Percentiles rank a stretch among this genome's conserved stretches.
phyloP scores from a whole-genome alignment of 2,888 invertebrate species.

The Epiperipatus broadwayi region DNA sequence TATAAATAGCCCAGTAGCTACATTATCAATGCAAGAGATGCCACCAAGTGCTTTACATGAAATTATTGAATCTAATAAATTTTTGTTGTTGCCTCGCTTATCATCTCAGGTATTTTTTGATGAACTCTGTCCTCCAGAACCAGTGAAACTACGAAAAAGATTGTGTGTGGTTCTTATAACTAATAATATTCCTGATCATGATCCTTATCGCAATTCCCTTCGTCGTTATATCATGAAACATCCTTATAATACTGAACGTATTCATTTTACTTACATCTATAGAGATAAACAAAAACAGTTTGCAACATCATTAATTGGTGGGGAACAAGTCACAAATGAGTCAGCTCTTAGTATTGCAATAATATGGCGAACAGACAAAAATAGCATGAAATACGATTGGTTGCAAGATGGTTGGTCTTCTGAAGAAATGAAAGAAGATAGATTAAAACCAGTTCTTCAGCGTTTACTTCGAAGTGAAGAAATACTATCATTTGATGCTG shows the following conservation, averaged over 20 bases:
- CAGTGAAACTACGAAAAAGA: slow-evolving; percentile 51
- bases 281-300: slow-evolving; percentile 60
- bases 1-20: slow-evolving; percentile 56
- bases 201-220: slow-evolving; percentile 45
- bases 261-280: slow-evolving; percentile 71
- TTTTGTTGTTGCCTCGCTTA: slow-evolving; percentile 62
- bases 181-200: slow-evolving; percentile 35
- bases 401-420: slow-evolving; percentile 40
- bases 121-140: slow-evolving; percentile 69
- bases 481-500: slow-evolving; percentile 52
- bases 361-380: slow-evolving; percentile 67
- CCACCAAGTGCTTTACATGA: slow-evolving; percentile 68
- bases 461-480: slow-evolving; percentile 50
- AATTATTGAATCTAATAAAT: slow-evolving; percentile 69
- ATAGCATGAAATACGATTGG: slow-evolving; percentile 81
- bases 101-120: slow-evolving; percentile 73
- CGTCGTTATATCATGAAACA: slow-evolving; percentile 48
- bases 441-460: slow-evolving; percentile 50
- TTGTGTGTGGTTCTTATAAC: slow-evolving; percentile 62
- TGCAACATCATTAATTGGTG: slow-evolving; percentile 45
- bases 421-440: too few relatives aligned
- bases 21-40: slow-evolving; percentile 71
- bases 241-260: slow-evolving; percentile 35
- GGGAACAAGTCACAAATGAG: slow-evolving; percentile 21
- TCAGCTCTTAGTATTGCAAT: too few relatives aligned